These are phyloP conservation scores for Paracentrotus lividus DNA, from an alignment of 53 echinoderm and acorn worm genomes.

Conservation along the genomic window DNA sequence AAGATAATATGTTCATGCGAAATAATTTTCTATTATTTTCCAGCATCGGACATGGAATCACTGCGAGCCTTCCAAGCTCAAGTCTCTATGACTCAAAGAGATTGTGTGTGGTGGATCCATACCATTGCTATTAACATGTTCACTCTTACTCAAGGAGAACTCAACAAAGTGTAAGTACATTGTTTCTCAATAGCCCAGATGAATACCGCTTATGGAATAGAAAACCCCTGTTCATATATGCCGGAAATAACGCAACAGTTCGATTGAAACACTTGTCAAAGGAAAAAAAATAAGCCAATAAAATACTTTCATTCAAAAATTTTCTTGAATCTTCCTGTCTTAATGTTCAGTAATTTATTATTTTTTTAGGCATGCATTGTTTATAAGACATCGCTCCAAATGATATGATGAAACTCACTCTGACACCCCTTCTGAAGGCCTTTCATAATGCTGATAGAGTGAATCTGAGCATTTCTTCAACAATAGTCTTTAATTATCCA, in stretches of 20 bases:
- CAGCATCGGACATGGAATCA: constrained; percentile 83
- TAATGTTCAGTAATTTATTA: background rate
- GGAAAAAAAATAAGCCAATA: too few relatives aligned
- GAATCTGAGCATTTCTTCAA: constrained; percentile 46
- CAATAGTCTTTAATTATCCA: background rate
- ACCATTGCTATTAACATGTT: constrained; percentile 93
- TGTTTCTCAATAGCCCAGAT: background rate
- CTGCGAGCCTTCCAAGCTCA: constrained; percentile 86
- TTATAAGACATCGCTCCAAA: background rate
- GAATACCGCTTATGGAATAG: too few relatives aligned
- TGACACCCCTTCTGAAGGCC: constrained; percentile 70
- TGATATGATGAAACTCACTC: constrained; percentile 64
- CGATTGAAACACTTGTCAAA: too few relatives aligned
- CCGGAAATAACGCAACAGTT: too few relatives aligned
- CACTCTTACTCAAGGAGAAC: constrained; percentile 79
- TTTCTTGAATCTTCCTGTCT: too few relatives aligned
- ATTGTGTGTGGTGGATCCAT: constrained; percentile 97
- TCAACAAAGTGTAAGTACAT: constrained; percentile 82
- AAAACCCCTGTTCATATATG: too few relatives aligned
- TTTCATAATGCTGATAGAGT: constrained; percentile 54
- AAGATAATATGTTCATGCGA: background rate
- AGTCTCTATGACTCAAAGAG: constrained; percentile 92
- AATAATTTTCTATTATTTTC: background rate
- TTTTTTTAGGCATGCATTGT: too few relatives aligned
- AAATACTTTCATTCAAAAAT: too few relatives aligned